These are phyloP conservation scores for Gallinago nigripennis DNA, from an alignment of 2,797 vertebrate species.

Conservation along the genomic window DNA sequence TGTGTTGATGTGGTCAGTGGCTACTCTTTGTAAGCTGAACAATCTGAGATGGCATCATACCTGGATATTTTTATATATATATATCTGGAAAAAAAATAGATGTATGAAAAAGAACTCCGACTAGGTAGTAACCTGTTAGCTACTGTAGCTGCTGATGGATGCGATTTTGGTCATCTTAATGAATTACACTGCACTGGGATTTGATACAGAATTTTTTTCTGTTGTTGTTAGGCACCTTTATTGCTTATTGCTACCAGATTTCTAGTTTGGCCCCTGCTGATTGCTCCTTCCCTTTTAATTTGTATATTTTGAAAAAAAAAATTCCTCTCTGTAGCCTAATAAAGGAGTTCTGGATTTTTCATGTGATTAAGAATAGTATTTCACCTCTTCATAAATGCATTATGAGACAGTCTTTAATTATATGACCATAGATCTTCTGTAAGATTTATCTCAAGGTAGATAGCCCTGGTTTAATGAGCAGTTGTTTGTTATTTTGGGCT, in stretches of 20 bases:
- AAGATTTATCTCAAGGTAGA: not conserved
- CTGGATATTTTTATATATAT: not conserved
- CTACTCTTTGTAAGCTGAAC: not conserved
- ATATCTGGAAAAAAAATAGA: not conserved
- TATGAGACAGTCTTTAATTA: not conserved
- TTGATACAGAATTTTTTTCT: not conserved
- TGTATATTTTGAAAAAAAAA: accelerated
- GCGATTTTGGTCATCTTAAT: not conserved
- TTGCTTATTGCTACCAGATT: not conserved
- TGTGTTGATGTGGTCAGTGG: not conserved
- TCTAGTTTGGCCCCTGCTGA: not conserved
- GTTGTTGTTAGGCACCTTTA: not conserved
- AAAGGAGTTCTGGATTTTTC: not conserved
- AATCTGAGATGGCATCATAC: not conserved
- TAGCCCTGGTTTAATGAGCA: not conserved
- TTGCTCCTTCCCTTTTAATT: not conserved
- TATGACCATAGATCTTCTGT: accelerated
- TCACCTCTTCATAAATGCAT: not conserved
- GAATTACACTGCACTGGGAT: not conserved
- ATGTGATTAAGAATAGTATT: not conserved
- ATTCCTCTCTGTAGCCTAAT: not conserved
- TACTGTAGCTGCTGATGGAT: not conserved
- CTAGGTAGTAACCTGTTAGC: not conserved
- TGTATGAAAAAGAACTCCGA: not conserved
- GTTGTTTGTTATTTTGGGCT: not conserved